Conservation (phyloP, 2,797 vertebrate species). For the Xyrichtys novacula region DNA sequence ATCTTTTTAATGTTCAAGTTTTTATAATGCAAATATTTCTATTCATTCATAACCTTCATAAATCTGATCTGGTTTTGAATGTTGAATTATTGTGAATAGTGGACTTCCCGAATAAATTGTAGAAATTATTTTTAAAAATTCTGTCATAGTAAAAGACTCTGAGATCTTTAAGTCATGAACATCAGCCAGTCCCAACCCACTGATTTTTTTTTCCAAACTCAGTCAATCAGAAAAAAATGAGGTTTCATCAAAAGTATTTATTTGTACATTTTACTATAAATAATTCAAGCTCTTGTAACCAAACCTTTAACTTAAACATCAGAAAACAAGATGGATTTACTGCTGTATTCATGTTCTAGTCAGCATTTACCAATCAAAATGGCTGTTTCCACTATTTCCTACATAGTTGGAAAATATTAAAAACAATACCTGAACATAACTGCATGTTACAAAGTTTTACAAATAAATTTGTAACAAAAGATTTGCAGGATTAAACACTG, state of each 20-base stretch:
- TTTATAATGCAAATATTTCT: background rate
- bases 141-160: too few relatives aligned
- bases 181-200: too few relatives aligned
- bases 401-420: background rate
- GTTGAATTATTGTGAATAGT: background rate
- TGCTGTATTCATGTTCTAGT: background rate
- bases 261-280: constrained; percentile 29
- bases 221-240: constrained; percentile 8
- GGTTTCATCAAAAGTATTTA: constrained; percentile 41
- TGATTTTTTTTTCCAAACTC: too few relatives aligned
- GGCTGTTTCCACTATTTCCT: background rate
- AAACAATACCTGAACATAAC: background rate
- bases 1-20: background rate
- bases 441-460: background rate
- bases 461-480: constrained; percentile 7
- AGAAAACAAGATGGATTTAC: background rate
- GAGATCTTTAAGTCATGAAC: too few relatives aligned
- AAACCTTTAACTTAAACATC: constrained; percentile 1
- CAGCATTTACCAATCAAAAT: background rate
- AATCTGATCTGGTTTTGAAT: background rate
- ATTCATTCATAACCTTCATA: background rate
- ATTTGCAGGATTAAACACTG: background rate
- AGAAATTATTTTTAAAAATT: too few relatives aligned
- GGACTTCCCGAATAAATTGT: too few relatives aligned
- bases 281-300: background rate